Conservation (phyloP, 2,113 vertebrate genomes). For the Ceyx melanurus region DNA sequence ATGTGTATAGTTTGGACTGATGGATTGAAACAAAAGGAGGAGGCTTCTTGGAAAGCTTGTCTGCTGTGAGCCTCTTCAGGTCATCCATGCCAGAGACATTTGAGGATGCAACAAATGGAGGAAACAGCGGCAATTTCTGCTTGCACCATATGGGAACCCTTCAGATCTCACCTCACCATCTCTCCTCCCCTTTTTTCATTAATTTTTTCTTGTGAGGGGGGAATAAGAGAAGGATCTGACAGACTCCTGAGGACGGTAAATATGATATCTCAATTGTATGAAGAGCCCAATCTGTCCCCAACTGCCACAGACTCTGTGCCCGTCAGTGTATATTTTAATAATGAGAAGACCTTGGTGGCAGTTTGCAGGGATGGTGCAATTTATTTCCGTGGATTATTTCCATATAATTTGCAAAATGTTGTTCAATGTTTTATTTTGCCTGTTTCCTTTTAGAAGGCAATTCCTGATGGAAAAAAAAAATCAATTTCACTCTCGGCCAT, state of each 20-base stretch:
- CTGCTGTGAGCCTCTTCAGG: neutral
- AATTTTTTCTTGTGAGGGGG: constrained; percentile 29
- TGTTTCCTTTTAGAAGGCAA: constrained; percentile 15
- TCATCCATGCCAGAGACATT: neutral
- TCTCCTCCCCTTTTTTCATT: constrained; percentile 59
- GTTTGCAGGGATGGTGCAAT: constrained; percentile 29
- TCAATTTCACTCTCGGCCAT: neutral
- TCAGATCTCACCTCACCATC: neutral
- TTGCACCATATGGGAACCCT: constrained; percentile 25
- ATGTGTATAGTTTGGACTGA: neutral
- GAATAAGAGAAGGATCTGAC: constrained; percentile 53
- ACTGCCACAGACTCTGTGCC: constrained; percentile 14
- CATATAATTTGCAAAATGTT: constrained; percentile 59
- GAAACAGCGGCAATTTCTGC: constrained; percentile 48
- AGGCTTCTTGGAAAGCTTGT: neutral
- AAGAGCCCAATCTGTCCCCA: constrained; percentile 54
- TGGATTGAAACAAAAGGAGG: neutral
- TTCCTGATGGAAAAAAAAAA: neutral
- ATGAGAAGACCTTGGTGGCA: constrained; percentile 34
- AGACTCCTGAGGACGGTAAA: constrained; percentile 67
- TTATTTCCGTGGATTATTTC: constrained; percentile 54
- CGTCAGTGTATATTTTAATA: constrained; percentile 66
- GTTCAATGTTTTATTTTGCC: constrained; percentile 47
- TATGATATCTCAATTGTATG: constrained; percentile 56
- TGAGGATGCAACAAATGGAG: constrained; percentile 29